Base-by-base conservation (phyloP, 2,113 vertebrate genomes). In the Chaetodon trifascialis region DNA sequence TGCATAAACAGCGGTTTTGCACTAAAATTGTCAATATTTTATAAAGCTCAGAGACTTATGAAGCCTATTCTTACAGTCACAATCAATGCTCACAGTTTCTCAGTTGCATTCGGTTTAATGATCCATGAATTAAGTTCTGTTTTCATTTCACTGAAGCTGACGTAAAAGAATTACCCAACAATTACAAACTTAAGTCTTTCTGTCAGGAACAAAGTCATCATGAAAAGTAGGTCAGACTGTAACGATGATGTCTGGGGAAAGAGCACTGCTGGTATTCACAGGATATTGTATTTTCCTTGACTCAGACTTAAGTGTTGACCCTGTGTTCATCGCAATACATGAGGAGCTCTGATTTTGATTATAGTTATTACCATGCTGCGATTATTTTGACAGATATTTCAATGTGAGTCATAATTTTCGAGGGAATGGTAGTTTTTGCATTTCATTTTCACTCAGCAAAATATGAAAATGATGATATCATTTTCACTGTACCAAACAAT, bases 181-280 rank as follows among this genome's bases (percentile, higher is more conserved):
- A 84, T 85, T 87, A 72, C 25, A 44, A 79, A 40, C 63, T 36
- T n/a, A 73, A 71, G 56, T 73, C 66, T 70, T 34, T 46, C 44
- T 54, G 63, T 85, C 62, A 56, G 36, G 67, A 51, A 52, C 7
- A 55, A 64, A 62, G 25, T 25, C 56, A 16, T 51, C 40, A 73
- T 75, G 47, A 72, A 67, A 86, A 84, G 63, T 77, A 86, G 80
- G 78, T 84, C 80, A 88, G 83, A 67, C 7, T 44, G 49, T 79
- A 42, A 66, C 56, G 65, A 70, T 46, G 62, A 73, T 70, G 47
- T 76, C 62, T 40, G 1, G 75, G 59, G 44, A 30, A 71, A 74
- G 11, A 82, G 25, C 74, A 12, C 21, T 10, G 59, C 64, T 77
- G 71, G 71, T 75, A 73, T 82, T 82, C 63, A 68, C 59, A 56